Evolutionary conservation across 30 jellyfish, hydroid and myxozoan genomes (phyloP), one percentile per base, ranked within the genome.

Genomic region (Nemopilema nomurai): DNA sequence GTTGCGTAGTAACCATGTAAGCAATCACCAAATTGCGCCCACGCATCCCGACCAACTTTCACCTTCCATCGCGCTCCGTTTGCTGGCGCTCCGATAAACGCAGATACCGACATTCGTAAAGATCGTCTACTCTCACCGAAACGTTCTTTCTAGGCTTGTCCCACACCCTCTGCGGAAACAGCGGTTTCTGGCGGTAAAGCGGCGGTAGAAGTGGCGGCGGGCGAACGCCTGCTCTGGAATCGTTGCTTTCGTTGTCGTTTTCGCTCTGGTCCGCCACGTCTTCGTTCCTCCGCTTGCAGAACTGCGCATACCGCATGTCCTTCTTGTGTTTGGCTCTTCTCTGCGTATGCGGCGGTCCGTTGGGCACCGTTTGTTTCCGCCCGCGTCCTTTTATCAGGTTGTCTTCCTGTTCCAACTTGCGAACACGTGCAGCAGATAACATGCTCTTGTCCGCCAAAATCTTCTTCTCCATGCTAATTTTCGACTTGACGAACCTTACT

Each of bases 171-270:
- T 17, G 71, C 65, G 81, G 76, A 70, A 33, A 53, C 72, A 65
- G 41, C 71, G 79, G 71, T 67, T 83, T 52, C 49, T 83, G 91
- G 33, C 91, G 86, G 74, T 83, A 83, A 28, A 83, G 71, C 33
- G 91, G 91, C 50, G 91, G 91, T 7, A 83, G 69, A 16, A 83
- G 74, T 0, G 91, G 86, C 79, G 91, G 91, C 4, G 91, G 91
- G n/a, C 86, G 52, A 18, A 71, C 26, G 28, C 51, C 83, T 18
- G 62, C 49, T 27, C 71, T 63, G 0, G 76, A 30, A 8, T 21
- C 86, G 20, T 74, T 69, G 53, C 32, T 52, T 0, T 83, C 91
- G 22, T 77, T 73, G 49, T 65, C 86, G 62, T 84, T 72, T 71
- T 83, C 79, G 22, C 86, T 74, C 27, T 71, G 74, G 51, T 49